These are phyloP conservation scores for Odocoileus hemionus DNA, from an alignment of 2,113 vertebrate genomes.

Conservation along the genomic window DNA sequence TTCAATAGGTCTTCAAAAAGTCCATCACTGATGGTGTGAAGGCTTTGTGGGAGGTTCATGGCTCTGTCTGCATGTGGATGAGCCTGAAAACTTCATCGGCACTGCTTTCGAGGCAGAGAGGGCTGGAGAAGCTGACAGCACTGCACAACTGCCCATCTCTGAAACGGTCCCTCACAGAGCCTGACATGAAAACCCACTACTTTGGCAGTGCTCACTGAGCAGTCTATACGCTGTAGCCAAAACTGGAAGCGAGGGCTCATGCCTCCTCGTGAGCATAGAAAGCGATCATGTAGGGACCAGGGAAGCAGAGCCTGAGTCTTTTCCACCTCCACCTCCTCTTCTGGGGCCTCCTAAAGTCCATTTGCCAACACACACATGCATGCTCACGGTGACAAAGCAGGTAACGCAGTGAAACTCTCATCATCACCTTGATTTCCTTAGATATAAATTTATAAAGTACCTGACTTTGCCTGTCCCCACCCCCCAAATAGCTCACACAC, in stretches of 20 bases:
- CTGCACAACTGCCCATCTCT: neutral
- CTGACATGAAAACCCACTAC: neutral
- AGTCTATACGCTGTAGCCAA: neutral
- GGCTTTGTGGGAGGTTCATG: neutral
- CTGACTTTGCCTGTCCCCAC: neutral
- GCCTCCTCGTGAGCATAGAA: neutral
- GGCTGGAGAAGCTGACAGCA: neutral
- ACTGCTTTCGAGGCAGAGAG: accelerated
- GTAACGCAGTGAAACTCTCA: neutral
- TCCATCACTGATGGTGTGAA: neutral
- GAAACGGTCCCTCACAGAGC: neutral
- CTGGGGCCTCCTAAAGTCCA: neutral
- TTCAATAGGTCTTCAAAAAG: neutral
- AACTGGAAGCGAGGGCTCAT: neutral
- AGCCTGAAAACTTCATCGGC: neutral
- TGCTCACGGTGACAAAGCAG: neutral
- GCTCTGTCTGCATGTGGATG: neutral
- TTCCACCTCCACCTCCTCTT: neutral
- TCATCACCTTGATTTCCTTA: neutral
- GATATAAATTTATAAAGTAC: neutral
- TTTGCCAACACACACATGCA: neutral
- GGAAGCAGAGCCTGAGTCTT: neutral
- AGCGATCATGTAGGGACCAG: neutral
- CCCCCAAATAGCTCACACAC: neutral
- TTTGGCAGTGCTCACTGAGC: neutral